Evolutionary conservation across 1,140 invertebrate genomes (phyloP).

Genomic region (Drosophila prosaltans): DNA sequence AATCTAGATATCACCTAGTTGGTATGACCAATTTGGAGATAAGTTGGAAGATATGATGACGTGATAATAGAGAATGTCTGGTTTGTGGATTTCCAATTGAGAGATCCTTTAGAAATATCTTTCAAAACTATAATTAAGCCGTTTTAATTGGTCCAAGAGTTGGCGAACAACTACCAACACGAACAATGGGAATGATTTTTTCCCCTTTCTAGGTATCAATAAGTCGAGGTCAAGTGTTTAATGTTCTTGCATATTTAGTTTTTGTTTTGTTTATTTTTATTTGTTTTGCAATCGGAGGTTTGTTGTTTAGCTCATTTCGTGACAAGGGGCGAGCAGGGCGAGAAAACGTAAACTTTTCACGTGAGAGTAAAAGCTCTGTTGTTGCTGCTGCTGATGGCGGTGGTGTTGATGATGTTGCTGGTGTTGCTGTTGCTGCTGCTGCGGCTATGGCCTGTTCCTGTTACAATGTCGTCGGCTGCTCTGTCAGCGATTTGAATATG

Average conservation of each 20-base stretch:
- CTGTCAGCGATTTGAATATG: constrained; percentile 70
- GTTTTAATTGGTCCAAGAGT: no score
- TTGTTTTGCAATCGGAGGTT: constrained; percentile 46
- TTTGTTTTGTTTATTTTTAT: constrained; percentile 28
- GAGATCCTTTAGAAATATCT: no score
- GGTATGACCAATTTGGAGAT: not conserved
- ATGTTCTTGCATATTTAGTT: constrained; percentile 30
- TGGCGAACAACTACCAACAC: not conserved
- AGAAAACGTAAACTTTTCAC: constrained; percentile 63
- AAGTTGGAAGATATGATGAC: not conserved
- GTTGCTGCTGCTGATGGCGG: constrained; percentile 21
- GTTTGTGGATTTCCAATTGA: not conserved
- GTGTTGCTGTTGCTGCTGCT: constrained; percentile 22
- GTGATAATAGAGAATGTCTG: not conserved
- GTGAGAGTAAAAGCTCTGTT: constrained; percentile 71
- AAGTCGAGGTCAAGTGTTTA: constrained; percentile 23
- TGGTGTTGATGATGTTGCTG: constrained; percentile 19
- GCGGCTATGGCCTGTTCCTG: constrained; percentile 13
- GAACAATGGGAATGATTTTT: no score
- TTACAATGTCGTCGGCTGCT: constrained; percentile 47
- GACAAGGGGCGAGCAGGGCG: constrained; percentile 59
- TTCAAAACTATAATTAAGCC: no score
- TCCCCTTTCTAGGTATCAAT: constrained; percentile 17
- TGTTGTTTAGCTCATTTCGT: constrained; percentile 77
- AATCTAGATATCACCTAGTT: not conserved